These are phyloP conservation scores for Danaus melanippus DNA, from an alignment of 1,140 invertebrate genomes.

Conservation along the genomic window DNA sequence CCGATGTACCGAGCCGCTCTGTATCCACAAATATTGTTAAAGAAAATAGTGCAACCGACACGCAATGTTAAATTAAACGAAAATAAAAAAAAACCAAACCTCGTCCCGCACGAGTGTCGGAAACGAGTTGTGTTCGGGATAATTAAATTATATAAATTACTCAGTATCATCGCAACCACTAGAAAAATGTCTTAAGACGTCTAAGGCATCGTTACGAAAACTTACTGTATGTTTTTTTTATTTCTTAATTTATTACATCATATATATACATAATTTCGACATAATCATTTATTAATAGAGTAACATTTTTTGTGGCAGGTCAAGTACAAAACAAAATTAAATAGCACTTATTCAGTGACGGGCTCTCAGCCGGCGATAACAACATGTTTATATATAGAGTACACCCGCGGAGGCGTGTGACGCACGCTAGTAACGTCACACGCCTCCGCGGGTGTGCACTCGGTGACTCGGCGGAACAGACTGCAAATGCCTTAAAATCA, in stretches of 20 bases:
- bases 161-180: conserved; percentile 35
- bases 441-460: conserved; percentile 21
- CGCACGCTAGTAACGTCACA: conserved; percentile 5
- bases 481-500: conserved; percentile 1
- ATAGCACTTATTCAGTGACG: conserved; percentile 35
- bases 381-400: conserved; percentile 25
- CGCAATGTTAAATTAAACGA: conserved; percentile 45
- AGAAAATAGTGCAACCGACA: conserved; percentile 52
- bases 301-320: conserved; percentile 58
- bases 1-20: conserved; percentile 54
- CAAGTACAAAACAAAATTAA: conserved; percentile 46
- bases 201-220: conserved; percentile 68
- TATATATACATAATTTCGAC: conserved; percentile 70
- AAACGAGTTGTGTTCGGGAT: conserved; percentile 24
- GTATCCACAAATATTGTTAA: conserved; percentile 59
- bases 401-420: neutral
- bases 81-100: conserved; percentile 17
- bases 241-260: conserved; percentile 70
- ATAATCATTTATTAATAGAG: conserved; percentile 59
- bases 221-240: conserved; percentile 50
- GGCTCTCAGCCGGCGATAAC: conserved; percentile 42
- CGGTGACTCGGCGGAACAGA: conserved; percentile 57
- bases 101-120: conserved; percentile 15
- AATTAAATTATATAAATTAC: conserved; percentile 41
- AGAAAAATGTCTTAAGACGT: conserved; percentile 51